Conservation (phyloP, 1,140 invertebrate genomes). For the Tetranychus cinnabarinus region DNA sequence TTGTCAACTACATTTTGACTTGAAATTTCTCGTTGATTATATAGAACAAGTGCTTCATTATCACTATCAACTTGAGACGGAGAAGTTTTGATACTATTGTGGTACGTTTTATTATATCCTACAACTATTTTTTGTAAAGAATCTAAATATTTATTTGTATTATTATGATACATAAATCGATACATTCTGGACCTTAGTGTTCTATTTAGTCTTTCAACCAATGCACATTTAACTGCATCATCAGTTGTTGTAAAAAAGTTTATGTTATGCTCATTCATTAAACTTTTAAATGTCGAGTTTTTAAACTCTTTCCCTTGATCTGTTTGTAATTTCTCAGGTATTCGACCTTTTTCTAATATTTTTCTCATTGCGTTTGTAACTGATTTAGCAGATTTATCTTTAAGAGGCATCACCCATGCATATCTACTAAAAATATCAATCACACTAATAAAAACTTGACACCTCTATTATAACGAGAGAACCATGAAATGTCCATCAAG, state of each 20-base stretch:
- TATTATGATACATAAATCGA: not conserved
- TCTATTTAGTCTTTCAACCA: slow-evolving; percentile 24
- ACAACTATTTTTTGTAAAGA: not conserved
- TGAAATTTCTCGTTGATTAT: not conserved
- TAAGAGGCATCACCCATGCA: not conserved
- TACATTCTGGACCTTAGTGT: slow-evolving; percentile 17
- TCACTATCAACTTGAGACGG: slow-evolving; percentile 10
- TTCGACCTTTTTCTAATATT: not conserved
- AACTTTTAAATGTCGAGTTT: slow-evolving; percentile 13
- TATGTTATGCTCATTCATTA: slow-evolving; percentile 18
- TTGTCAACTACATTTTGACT: too few species aligned
- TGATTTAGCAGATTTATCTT: not conserved
- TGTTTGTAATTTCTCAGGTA: slow-evolving; percentile 4
- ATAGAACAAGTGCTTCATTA: not conserved
- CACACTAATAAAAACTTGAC: not conserved
- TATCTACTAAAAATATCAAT: not conserved
- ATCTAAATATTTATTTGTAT: not conserved
- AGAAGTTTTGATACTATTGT: slow-evolving; percentile 21
- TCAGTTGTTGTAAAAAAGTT: slow-evolving; percentile 22
- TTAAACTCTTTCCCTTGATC: slow-evolving; percentile 5
- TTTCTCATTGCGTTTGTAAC: not conserved
- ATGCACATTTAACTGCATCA: slow-evolving; percentile 20
- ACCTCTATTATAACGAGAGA: not conserved
- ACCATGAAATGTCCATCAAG: not conserved
- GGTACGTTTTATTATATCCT: slow-evolving; percentile 22